Conservation (phyloP, 2,888 invertebrate species). For the Exocentrus adspersus region DNA sequence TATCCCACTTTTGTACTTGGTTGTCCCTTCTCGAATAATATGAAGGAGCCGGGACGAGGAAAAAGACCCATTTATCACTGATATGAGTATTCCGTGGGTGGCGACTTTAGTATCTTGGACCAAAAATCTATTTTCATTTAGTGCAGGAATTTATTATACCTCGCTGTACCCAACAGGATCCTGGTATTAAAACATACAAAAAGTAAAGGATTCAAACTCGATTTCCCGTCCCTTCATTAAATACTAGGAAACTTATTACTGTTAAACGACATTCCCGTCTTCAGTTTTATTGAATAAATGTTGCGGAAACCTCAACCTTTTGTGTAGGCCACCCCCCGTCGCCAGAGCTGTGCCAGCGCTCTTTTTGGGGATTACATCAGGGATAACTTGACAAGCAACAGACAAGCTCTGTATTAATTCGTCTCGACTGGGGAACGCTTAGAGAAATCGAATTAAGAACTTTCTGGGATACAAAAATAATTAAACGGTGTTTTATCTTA, state of each 20-base stretch:
- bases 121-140: neutral
- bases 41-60: neutral
- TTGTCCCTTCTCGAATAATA: neutral
- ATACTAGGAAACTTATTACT: too few relatives aligned
- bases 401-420: neutral
- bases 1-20: too few relatives aligned
- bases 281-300: slow-evolving; percentile 2
- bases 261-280: slow-evolving; percentile 3
- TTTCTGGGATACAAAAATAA: neutral
- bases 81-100: neutral
- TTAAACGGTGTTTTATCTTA: too few relatives aligned
- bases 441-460: too few relatives aligned
- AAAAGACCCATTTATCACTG: neutral
- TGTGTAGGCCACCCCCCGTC: neutral
- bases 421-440: neutral
- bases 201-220: slow-evolving; percentile 11
- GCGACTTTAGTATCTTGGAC: neutral
- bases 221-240: slow-evolving; percentile 1
- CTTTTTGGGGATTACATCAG: neutral
- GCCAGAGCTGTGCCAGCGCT: neutral
- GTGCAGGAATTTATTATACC: neutral
- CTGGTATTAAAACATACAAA: slow-evolving; percentile 7
- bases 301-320: neutral
- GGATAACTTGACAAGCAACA: neutral
- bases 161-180: neutral